phyloP scores from a whole-genome alignment of 2,113 vertebrate genomes.

The Erinaceus europaeus region DNA sequence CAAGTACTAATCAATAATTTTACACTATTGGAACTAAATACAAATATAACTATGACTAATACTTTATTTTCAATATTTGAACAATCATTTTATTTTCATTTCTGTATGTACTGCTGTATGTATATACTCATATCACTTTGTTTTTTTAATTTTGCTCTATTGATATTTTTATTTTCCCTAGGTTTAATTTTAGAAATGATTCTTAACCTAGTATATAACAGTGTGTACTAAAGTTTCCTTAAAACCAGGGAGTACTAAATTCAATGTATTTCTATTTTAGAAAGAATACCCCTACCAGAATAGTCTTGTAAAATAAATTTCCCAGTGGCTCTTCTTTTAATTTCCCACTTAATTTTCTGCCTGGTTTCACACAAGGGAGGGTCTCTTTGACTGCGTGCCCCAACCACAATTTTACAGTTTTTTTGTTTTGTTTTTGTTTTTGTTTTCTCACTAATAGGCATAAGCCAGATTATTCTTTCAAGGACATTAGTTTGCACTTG shows the following conservation, averaged over 20 bases:
- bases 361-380: not conserved
- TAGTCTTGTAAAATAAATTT: conserved; percentile 33
- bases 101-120: not conserved
- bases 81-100: not conserved
- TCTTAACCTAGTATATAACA: not conserved
- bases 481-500: conserved; percentile 8
- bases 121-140: not conserved
- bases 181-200: not conserved
- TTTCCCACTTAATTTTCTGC: conserved; percentile 47
- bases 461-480: conserved; percentile 28
- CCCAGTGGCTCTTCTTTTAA: conserved; percentile 37
- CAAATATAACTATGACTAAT: not conserved
- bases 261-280: conserved; percentile 9
- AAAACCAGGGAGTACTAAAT: not conserved
- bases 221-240: not conserved
- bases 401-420: not conserved
- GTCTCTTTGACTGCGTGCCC: not conserved
- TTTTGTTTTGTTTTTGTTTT: no score
- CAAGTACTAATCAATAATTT: not conserved
- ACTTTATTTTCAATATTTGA: conserved; percentile 25
- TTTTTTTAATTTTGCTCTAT: not conserved
- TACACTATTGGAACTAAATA: not conserved
- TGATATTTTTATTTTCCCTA: conserved; percentile 15
- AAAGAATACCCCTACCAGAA: conserved; percentile 36
- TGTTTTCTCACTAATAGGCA: not conserved